Evolutionary conservation across 2,113 vertebrate species (phyloP), one percentile per base, ranked within the genome.

Genomic region (Petrocephalus microphthalmus): DNA sequence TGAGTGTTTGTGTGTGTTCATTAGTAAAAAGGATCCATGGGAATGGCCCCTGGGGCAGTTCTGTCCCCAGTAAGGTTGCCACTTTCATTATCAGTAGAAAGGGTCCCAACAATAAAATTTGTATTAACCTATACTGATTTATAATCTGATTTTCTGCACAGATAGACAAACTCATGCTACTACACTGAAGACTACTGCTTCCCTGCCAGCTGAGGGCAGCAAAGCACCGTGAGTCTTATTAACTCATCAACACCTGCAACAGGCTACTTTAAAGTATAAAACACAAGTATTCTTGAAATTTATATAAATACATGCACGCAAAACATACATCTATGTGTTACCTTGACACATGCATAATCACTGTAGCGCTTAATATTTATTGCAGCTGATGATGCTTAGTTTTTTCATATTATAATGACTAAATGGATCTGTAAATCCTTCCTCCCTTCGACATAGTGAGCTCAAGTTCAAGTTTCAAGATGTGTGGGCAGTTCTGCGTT

Each of bases 401-500:
- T 67, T 13, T 7, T 29, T 13, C 10, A 3, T 67, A 13, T 19
- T 19, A 42, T 42, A 78, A 78, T 42, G 15, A 37, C 37, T 6
- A 19, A 42, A 42, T 19, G 33, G 15, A 78, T 54, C 25, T 54
- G 15, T 85, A 54, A 81, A 5, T 20, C 25, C 13, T 74, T 3
- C 42, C 47, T 53, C 29, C 5, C 25, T 56, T n/a, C 17, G 13
- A 8, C 42, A n/a, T 52, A 88, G 87, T 37, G 56, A 88, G 13
- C 54, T 15, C 74, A 64, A n/a, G 57, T n/a, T 60, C 22, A 64
- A 29, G 8, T 29, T 67, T 29, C 60, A 67, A 29, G n/a, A 67
- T 3, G 25, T 29, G 4, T 94, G 94, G 94, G 25, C 5, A 3
- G 29, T 22, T 89, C 91, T 94, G 7, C 92, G 94, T 17, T 94